phyloP scores from a whole-genome alignment of 2,797 vertebrate species.

The Typhlichthys subterraneus region DNA sequence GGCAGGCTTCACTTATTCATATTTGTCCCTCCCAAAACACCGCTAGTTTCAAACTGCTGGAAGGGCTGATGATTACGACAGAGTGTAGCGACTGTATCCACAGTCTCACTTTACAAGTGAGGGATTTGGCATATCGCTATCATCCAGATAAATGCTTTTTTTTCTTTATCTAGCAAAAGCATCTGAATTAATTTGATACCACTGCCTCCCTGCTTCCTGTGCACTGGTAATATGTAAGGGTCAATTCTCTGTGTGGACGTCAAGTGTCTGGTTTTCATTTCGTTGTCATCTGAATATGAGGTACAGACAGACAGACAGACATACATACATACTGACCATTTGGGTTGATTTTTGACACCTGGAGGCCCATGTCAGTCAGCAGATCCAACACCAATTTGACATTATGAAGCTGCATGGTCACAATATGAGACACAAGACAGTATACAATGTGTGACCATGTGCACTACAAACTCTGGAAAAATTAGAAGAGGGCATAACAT shows the following conservation, averaged over 20 bases:
- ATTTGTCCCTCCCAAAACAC: conserved; percentile 46
- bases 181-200: conserved; percentile 39
- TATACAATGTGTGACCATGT: background rate
- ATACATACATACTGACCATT: conserved; percentile 78
- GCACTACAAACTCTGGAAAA: background rate
- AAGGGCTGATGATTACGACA: conserved; percentile 36
- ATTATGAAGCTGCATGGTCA: conserved; percentile 84
- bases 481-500: too few species aligned
- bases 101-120: conserved; percentile 25
- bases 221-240: conserved; percentile 13
- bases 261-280: background rate
- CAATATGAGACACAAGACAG: background rate
- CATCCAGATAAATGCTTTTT: conserved; percentile 41
- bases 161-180: conserved; percentile 22
- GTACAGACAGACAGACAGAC: too few species aligned
- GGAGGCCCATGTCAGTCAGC: conserved; percentile 76
- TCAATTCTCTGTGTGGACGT: conserved; percentile 9
- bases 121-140: conserved; percentile 29
- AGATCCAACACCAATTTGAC: conserved; percentile 87
- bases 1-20: conserved; percentile 48
- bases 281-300: conserved; percentile 18
- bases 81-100: conserved; percentile 17
- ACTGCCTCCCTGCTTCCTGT: conserved; percentile 5
- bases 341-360: conserved; percentile 75
- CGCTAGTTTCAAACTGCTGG: conserved; percentile 27